phyloP scores from a whole-genome alignment of 2,888 invertebrate genomes.

The Trachelus stipa region DNA sequence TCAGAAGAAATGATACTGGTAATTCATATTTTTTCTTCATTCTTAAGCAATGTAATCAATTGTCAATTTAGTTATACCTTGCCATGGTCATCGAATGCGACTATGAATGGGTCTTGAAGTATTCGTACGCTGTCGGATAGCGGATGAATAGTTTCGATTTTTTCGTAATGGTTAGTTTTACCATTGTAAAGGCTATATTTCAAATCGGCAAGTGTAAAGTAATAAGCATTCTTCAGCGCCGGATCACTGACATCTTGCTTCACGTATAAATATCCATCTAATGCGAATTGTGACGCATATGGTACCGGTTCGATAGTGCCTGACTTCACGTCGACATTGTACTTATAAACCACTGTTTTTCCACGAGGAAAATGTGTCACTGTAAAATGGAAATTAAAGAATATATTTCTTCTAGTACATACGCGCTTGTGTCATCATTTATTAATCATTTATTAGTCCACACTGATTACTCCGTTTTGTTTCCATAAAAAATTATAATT shows the following conservation, averaged over 20 bases:
- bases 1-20: slow-evolving; percentile 28
- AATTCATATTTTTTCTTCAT: not conserved
- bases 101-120: slow-evolving; percentile 48
- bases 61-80: slow-evolving; percentile 33
- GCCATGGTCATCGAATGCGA: slow-evolving; percentile 43
- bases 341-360: slow-evolving; percentile 66
- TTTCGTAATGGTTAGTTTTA: slow-evolving; percentile 25
- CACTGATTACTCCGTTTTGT: too few relatives aligned
- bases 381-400: slow-evolving; percentile 19
- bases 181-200: slow-evolving; percentile 60
- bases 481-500: not conserved
- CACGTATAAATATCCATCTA: slow-evolving; percentile 59
- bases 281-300: slow-evolving; percentile 56
- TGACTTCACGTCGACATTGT: slow-evolving; percentile 60
- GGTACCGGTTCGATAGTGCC: slow-evolving; percentile 56
- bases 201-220: slow-evolving; percentile 53
- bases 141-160: slow-evolving; percentile 25
- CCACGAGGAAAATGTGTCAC: slow-evolving; percentile 65
- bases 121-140: slow-evolving; percentile 35
- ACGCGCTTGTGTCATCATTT: not conserved
- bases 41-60: not conserved
- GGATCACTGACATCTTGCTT: slow-evolving; percentile 44
- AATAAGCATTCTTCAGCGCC: slow-evolving; percentile 46
- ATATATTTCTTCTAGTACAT: not conserved
- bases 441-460: not conserved